Conservation (phyloP, 2,888 invertebrate genomes). For the Pristionchus entomophagus region DNA sequence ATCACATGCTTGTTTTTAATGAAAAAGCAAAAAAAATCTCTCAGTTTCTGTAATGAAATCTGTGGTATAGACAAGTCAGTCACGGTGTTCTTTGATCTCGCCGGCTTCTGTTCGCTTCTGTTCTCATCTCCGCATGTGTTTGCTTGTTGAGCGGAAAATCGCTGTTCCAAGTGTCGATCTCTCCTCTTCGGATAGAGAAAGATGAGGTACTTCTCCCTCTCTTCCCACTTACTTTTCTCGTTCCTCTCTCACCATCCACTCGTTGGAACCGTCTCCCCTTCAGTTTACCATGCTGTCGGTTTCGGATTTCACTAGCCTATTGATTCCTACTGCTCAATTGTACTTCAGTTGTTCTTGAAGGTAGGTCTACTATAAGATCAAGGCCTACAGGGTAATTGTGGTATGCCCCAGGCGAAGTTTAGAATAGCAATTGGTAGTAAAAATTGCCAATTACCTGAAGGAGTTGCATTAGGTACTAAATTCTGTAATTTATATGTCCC, state of each 20-base stretch:
- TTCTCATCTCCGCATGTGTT: slow-evolving; percentile 21
- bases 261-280: background rate
- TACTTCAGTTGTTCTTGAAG: background rate
- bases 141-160: background rate
- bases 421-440: no score
- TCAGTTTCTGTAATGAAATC: background rate
- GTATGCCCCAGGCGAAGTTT: no score
- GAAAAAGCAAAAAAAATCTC: background rate
- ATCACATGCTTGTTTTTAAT: background rate
- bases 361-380: no score
- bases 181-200: background rate
- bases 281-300: slow-evolving; percentile 26
- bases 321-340: background rate
- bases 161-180: slow-evolving; percentile 29
- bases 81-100: background rate
- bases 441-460: no score
- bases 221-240: background rate
- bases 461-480: no score
- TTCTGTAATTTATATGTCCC: no score
- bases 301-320: background rate
- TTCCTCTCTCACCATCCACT: slow-evolving; percentile 10
- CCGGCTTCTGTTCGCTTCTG: background rate
- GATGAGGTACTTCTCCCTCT: slow-evolving; percentile 5
- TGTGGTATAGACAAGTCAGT: no score
- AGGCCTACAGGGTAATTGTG: no score